Conservation (phyloP, 2,888 invertebrate species). For the Osmoderma eremita region DNA sequence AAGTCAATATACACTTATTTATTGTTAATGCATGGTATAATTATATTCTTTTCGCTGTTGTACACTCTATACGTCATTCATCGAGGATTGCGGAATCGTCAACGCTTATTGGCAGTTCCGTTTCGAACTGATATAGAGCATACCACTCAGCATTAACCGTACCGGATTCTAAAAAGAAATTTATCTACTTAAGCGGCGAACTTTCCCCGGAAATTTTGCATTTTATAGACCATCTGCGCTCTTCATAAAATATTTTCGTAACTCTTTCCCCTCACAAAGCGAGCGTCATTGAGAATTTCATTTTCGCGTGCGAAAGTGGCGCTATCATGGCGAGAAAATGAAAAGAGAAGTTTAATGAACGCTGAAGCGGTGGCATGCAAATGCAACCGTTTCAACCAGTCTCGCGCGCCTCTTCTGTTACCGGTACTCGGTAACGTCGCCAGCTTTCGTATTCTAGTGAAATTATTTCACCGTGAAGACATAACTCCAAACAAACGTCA, state of each 20-base stretch:
- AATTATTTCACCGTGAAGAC: constrained; percentile 32
- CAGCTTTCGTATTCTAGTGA: constrained; percentile 21
- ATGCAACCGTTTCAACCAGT: constrained; percentile 36
- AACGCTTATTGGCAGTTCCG: too few species aligned
- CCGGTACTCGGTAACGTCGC: not conserved
- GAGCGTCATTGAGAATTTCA: constrained; percentile 1
- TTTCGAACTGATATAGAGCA: too few species aligned
- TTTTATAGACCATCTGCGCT: too few species aligned
- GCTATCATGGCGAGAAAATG: constrained; percentile 15
- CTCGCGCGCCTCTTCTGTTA: constrained; percentile 10
- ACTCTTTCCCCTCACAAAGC: not conserved
- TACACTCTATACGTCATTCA: too few species aligned
- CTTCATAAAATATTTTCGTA: constrained; percentile 1
- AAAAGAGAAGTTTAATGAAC: constrained; percentile 30
- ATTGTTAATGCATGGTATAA: too few species aligned
- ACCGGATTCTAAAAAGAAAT: too few species aligned
- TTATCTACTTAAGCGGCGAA: too few species aligned
- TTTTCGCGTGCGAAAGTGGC: not conserved
- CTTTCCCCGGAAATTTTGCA: too few species aligned
- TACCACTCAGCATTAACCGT: too few species aligned
- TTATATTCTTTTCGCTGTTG: too few species aligned
- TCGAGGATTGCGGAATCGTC: too few species aligned
- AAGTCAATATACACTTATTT: too few species aligned
- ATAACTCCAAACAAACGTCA: constrained; percentile 37
- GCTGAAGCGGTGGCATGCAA: constrained; percentile 25